Conservation (phyloP, 2,113 vertebrate genomes). For the Percopsis transmontana region DNA sequence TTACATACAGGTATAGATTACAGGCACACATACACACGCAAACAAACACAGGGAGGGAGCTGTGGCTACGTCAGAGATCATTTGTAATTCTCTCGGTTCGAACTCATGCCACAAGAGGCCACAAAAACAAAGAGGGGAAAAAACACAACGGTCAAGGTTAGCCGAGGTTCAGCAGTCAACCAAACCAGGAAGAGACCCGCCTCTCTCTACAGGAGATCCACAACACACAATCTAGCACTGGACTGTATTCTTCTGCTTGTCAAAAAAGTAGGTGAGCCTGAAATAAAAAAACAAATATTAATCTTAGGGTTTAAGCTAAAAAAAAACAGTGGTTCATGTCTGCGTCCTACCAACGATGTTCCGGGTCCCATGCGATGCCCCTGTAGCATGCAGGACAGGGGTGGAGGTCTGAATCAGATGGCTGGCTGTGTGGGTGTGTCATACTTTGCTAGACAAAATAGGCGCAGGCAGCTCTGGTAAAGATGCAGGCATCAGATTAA, state of each 20-base stretch:
- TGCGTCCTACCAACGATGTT: constrained; percentile 62
- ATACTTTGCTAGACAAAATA: constrained; percentile 62
- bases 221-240: constrained; percentile 8
- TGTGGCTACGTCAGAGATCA: constrained; percentile 6
- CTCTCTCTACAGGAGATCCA: constrained; percentile 31
- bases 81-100: constrained; percentile 11
- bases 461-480: constrained; percentile 55
- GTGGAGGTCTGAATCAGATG: constrained; percentile 29
- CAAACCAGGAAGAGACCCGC: constrained; percentile 51
- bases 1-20: neutral
- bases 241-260: constrained; percentile 14
- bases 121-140: constrained; percentile 57
- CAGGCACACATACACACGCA: neutral
- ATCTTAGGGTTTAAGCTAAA: neutral
- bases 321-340: neutral
- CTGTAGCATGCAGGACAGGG: constrained; percentile 55
- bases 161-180: constrained; percentile 23
- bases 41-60: neutral
- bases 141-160: constrained; percentile 56
- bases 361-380: constrained; percentile 50
- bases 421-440: constrained; percentile 43
- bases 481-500: neutral
- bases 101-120: constrained; percentile 15
- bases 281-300: constrained; percentile 12
- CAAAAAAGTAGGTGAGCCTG: constrained; percentile 7